Conservation (phyloP, 2,888 invertebrate genomes). For the Orthosia gothica region DNA sequence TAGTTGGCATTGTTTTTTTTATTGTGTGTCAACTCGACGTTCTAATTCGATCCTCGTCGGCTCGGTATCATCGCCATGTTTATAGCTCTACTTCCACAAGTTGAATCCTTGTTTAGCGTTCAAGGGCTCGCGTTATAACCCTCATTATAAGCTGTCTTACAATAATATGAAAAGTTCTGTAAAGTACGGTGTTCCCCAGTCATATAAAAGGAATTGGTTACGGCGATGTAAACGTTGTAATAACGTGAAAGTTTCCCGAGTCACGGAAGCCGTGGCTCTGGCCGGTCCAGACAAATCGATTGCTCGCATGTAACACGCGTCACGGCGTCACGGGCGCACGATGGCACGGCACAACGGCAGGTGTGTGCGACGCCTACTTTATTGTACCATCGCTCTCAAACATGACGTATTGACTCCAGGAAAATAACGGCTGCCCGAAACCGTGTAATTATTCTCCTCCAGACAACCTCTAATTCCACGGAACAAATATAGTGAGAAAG, state of each 20-base stretch:
- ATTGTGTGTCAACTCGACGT: conserved; percentile 32
- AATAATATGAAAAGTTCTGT: conserved; percentile 80
- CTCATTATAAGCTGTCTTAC: conserved; percentile 77
- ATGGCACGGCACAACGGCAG: conserved; percentile 72
- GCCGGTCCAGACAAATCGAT: conserved; percentile 88
- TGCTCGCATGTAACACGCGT: conserved; percentile 80
- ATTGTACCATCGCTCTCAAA: conserved; percentile 72
- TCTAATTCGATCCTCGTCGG: conserved; percentile 70
- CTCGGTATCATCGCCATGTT: conserved; percentile 70
- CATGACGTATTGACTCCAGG: conserved; percentile 74
- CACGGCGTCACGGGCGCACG: conserved; percentile 71
- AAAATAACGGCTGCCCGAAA: conserved; percentile 66
- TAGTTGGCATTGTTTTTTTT: conserved; percentile 9
- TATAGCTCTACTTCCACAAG: conserved; percentile 73
- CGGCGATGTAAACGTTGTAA: conserved; percentile 83
- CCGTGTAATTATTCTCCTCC: conserved; percentile 72
- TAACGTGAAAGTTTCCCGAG: conserved; percentile 81
- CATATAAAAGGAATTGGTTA: conserved; percentile 82
- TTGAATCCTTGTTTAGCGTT: conserved; percentile 76
- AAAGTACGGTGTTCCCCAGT: conserved; percentile 73
- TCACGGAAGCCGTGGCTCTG: conserved; percentile 80
- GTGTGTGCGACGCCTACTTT: conserved; percentile 80
- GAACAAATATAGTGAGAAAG: conserved; percentile 68
- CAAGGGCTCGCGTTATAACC: conserved; percentile 75
- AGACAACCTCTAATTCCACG: conserved; percentile 64